Base-by-base conservation (phyloP, 2,797 vertebrate genomes). In the Pelodytes ibericus region DNA sequence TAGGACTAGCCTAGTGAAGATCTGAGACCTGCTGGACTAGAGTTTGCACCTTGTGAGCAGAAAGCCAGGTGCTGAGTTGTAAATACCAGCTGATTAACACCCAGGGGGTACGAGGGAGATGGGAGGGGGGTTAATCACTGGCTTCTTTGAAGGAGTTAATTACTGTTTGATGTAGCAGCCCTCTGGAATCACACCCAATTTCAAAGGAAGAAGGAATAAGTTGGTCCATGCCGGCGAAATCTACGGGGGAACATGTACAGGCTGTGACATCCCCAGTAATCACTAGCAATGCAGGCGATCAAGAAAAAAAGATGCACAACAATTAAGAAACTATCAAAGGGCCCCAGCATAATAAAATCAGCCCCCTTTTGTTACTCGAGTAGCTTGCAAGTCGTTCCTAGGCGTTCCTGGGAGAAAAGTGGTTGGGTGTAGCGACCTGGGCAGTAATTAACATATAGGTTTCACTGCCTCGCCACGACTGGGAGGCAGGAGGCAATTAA, bases 141-240 rank as follows among this genome's bases (percentile, higher is more conserved):
- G 80, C 18, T 31, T 41, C 70, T 81, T 79, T 76, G 79, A 80
- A 78, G 67, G 63, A 70, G 62, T 60, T 69, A 81, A 60, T 65
- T 67, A 72, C 71, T 72, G 77, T 71, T 44, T 49, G 74, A 73
- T 80, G 78, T 78, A 74, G 47, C 39, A 51, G 68, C 59, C 69
- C 80, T 77, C 56, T 13, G 31, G 81, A 79, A 82, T 80, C 81
- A 80, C 79, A 84, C 39, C 49, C 0, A 0, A n/a, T 56, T 66
- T 65, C 70, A 64, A 53, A 41, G 64, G 18, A 33, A 62, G 33
- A 29, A 22, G 29, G 16, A 27, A 49, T 31, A 49, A 16, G 25
- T 20, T 74, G 64, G 58, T 39, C 71, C 16, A 31, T 26, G 27
- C 25, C 39, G 53, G 31, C 36, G 29, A 72, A 18, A 53, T 27